Evolutionary conservation across 1,140 invertebrate species (phyloP).

Genomic region (Sinella curviseta): DNA sequence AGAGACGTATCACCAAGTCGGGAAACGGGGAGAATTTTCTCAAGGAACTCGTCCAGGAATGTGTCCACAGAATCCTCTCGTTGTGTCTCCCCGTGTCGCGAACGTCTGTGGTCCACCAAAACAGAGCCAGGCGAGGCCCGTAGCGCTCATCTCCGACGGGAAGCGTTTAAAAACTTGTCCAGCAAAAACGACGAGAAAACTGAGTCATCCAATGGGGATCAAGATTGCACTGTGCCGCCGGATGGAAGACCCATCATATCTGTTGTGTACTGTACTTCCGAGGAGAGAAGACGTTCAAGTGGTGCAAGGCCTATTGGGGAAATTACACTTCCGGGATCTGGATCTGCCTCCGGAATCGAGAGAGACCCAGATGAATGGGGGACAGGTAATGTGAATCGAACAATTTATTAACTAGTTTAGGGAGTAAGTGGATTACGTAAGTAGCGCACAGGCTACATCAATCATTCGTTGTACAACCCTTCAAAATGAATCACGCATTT

Average conservation of each 20-base stretch:
- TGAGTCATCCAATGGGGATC: conserved; percentile 46
- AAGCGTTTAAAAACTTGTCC: conserved; percentile 49
- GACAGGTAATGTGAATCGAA: background rate
- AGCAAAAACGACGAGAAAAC: conserved; percentile 41
- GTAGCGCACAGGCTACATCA: background rate
- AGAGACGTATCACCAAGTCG: conserved; percentile 48
- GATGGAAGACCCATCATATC: conserved; percentile 49
- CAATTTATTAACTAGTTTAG: background rate
- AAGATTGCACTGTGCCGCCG: conserved; percentile 31
- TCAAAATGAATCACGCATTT: no score
- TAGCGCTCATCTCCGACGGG: conserved; percentile 46
- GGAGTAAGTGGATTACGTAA: background rate
- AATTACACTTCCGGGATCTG: conserved; percentile 41
- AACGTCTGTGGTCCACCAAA: conserved; percentile 46
- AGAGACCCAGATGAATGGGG: conserved; percentile 15
- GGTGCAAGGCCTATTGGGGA: conserved; percentile 34
- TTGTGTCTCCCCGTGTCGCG: conserved; percentile 49
- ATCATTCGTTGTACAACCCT: background rate
- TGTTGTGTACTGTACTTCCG: conserved; percentile 48
- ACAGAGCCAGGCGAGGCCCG: conserved; percentile 36
- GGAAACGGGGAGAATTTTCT: conserved; percentile 47
- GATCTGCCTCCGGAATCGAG: conserved; percentile 25
- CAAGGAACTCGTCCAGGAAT: conserved; percentile 48
- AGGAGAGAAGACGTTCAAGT: conserved; percentile 44
- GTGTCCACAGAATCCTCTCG: conserved; percentile 49